A percentile compares a stretch with the other conserved stretches of the same genome.
Conservation (phyloP, 2,888 invertebrate genomes). For the Ditula angustiorana region DNA sequence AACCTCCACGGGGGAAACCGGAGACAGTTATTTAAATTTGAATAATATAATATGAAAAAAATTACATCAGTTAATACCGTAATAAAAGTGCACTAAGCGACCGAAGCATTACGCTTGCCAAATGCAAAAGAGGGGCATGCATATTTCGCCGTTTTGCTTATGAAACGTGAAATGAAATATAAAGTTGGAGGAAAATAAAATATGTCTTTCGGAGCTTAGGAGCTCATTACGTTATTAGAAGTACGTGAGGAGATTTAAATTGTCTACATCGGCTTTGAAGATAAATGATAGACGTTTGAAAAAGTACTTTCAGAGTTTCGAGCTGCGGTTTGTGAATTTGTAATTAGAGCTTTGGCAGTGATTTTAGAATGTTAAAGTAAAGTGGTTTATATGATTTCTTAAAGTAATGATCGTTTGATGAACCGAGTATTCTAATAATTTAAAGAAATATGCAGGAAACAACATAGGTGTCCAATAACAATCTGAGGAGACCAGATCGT, state of each 20-base stretch:
- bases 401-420: background rate
- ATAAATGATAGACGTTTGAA: slow-evolving; percentile 17
- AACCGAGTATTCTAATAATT: background rate
- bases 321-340: slow-evolving; percentile 16
- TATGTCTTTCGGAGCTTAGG: slow-evolving; percentile 74
- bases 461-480: slow-evolving; percentile 43
- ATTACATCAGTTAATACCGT: slow-evolving; percentile 87
- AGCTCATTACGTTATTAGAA: slow-evolving; percentile 82
- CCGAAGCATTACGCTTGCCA: slow-evolving; percentile 81
- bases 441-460: slow-evolving; percentile 45
- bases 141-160: slow-evolving; percentile 81
- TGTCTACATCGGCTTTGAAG: slow-evolving; percentile 30
- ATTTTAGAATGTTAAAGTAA: background rate
- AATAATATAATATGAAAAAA: slow-evolving; percentile 87
- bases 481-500: slow-evolving; percentile 63
- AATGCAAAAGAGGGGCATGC: slow-evolving; percentile 79
- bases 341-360: background rate
- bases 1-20: slow-evolving; percentile 79
- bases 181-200: slow-evolving; percentile 82
- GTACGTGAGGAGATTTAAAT: slow-evolving; percentile 73
- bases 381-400: background rate
- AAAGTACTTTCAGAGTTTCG: slow-evolving; percentile 29
- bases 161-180: slow-evolving; percentile 85
- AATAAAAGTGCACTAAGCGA: slow-evolving; percentile 87
- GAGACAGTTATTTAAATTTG: slow-evolving; percentile 87